Percentiles rank a stretch among this genome's conserved stretches.
Conservation (phyloP, 1,140 invertebrate genomes). For the Drosophila ercepeae region DNA sequence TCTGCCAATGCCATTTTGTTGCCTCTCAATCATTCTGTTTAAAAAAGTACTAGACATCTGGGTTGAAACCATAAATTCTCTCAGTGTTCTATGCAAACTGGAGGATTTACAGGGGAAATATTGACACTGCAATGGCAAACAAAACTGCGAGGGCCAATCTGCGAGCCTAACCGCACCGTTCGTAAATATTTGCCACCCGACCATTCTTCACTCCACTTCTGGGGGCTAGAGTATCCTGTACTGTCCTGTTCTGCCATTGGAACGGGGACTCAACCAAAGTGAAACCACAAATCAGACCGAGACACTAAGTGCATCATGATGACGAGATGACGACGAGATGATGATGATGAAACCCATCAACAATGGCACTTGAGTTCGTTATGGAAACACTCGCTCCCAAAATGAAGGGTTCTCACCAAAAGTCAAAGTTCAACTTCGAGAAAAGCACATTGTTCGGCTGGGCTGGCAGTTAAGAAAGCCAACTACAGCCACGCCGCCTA, state of each 20-base stretch:
- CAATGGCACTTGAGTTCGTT: slow-evolving; percentile 2
- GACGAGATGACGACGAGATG: background rate
- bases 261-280: slow-evolving; percentile 3
- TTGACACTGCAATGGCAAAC: slow-evolving; percentile 39
- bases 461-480: slow-evolving; percentile 22
- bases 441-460: slow-evolving; percentile 14
- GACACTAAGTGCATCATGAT: slow-evolving; percentile 11
- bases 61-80: background rate
- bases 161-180: background rate
- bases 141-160: slow-evolving; percentile 17
- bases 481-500: slow-evolving; percentile 18
- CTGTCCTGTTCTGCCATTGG: background rate
- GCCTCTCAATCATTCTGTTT: no score
- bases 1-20: no score
- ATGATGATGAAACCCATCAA: slow-evolving; percentile 5
- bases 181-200: slow-evolving; percentile 20
- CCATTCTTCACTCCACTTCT: background rate
- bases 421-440: slow-evolving; percentile 33
- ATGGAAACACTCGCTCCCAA: background rate
- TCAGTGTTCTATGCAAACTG: slow-evolving; percentile 15
- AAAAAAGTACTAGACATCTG: no score
- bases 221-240: background rate
- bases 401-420: slow-evolving; percentile 23
- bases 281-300: slow-evolving; percentile 9
- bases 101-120: slow-evolving; percentile 47